phyloP scores from a whole-genome alignment of 2,113 vertebrate species.

The Furnarius figulus region DNA sequence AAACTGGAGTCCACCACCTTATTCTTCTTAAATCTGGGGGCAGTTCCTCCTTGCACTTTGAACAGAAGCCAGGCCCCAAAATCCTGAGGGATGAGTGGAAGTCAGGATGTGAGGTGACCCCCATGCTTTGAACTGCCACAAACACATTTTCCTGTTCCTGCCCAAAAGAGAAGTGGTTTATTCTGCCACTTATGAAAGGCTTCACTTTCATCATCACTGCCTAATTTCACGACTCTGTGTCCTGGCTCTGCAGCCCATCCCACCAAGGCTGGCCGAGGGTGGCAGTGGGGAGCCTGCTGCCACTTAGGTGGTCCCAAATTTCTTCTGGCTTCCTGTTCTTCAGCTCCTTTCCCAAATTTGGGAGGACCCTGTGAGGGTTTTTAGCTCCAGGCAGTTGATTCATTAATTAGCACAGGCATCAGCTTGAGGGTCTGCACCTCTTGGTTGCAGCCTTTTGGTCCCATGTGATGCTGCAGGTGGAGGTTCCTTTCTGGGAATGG shows the following conservation, averaged over 20 bases:
- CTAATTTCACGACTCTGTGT: rapidly evolving
- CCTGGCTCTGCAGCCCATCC: background rate
- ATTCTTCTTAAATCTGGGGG: background rate
- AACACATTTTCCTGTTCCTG: background rate
- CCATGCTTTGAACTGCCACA: background rate
- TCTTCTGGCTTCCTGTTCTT: background rate
- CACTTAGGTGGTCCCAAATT: background rate
- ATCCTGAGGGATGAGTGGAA: background rate
- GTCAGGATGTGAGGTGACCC: background rate
- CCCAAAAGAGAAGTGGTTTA: background rate
- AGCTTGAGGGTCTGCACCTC: background rate
- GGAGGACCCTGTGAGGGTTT: background rate
- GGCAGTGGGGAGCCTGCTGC: background rate
- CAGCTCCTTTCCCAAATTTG: background rate
- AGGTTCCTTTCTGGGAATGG: background rate
- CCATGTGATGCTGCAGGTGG: background rate
- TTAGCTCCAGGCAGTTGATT: background rate
- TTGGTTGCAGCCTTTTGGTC: background rate
- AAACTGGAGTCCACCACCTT: background rate
- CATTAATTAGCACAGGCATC: background rate
- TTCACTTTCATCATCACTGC: background rate
- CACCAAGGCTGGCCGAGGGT: background rate
- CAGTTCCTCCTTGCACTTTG: background rate
- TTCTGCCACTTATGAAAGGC: background rate
- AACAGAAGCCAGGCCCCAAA: background rate